Evolutionary conservation across 2,797 vertebrate species (phyloP), one percentile per base, ranked within the genome.

Genomic region (Apogon talboti): DNA sequence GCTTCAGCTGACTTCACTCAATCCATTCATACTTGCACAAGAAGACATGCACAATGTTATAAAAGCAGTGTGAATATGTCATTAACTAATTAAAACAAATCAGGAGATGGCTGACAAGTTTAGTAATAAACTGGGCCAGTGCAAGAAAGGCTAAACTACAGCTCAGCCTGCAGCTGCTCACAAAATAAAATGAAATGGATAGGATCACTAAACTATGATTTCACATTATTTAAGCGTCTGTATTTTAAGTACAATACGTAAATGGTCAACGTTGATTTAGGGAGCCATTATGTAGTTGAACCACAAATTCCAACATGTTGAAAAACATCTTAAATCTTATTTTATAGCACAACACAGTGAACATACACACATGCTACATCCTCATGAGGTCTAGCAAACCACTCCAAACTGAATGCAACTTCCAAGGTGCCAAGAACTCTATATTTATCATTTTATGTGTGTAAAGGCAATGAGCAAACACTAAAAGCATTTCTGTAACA

Each of bases 21-120:
- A 41, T 46, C 42, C 74, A 76, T 44, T 78, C 57, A 61, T 44
- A 67, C 71, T 6, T 13, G 35, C 30, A 55, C 75, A 58, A 5
- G 33, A 37, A 28, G 57, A 66, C 51, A 35, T 61, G 44, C 52
- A 70, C 30, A 72, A n/a, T 42, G 83, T 85, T 82, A 83, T 55
- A 47, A 83, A 63, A 82, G 84, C 78, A 84, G 53, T 71, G 74
- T 76, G 71, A 71, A 82, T 74, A 69, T 56, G 33, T 64, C 38
- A 59, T 79, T 71, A 62, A 73, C 56, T 14, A 64, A 78, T 76
- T 68, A 47, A 73, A 53, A 24, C 55, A 45, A 61, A 79, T 83
- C 58, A 82, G 76, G 58, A 83, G 62, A 84, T 68, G 66, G 76
- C 68, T 73, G 83, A 90, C 76, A 65, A 83, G 78, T 85, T 87